Base-by-base conservation (phyloP, 2,113 vertebrate species). In the Dissostichus mawsoni region DNA sequence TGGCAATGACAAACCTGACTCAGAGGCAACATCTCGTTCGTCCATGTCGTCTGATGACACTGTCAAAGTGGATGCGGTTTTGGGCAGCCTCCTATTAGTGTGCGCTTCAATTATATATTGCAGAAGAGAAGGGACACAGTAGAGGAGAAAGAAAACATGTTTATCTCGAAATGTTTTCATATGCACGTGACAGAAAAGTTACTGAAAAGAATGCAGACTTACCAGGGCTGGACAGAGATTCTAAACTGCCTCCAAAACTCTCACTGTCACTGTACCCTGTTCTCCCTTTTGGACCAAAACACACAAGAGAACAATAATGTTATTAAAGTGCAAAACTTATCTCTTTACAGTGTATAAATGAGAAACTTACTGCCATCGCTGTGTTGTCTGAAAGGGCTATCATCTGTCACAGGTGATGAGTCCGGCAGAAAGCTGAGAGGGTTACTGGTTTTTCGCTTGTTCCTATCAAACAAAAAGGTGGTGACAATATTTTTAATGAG, bases 141-240 rank as follows among this genome's bases (percentile, higher is more conserved):
- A 61, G 50, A 62, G 18, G 12, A 12, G 12, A 44, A 51, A 59
- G 47, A 0, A 57, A 77, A 78, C 1, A 69, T 8, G 4, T 72
- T 7, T 23, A 23, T n/a, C 11, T 55, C 58, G 11, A 8, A 72
- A 59, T 5, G 16, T 45, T 64, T 25, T 23, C 0, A 78, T 61
- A 63, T 64, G 55, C 20, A 55, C 13, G 44, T 29, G 6, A 73
- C 71, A 14, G 23, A 66, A 65, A 72, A 50, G 12, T 63, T 14
- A 51, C 13, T 50, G 20, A 78, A 45, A 80, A 3, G 41, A 48
- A 77, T 0, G 17, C 1, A 36, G 48, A 17, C 4, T 14, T 57
- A 98, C 98, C 97, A 89, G 97, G 97, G 65, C 97, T 98, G 16
- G 96, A 96, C 48, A 88, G 95, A 23, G 98, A 96, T 57, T 98